A percentile compares a stretch with the other conserved stretches of the same genome.
phyloP scores from a whole-genome alignment of 2,888 invertebrate genomes.

The Dryococelus australis region DNA sequence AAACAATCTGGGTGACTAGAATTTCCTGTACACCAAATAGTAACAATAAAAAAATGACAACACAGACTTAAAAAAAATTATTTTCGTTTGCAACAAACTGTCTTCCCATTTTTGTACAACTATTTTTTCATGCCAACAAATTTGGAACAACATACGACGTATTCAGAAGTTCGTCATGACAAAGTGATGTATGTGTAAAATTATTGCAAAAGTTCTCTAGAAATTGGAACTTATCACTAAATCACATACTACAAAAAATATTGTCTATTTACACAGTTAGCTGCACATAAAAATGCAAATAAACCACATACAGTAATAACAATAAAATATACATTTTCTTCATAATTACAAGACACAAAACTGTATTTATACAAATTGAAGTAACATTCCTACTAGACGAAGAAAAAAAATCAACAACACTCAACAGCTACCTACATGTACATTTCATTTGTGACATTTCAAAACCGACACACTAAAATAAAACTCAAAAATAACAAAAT shows the following conservation, averaged over 20 bases:
- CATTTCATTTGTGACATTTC: not conserved
- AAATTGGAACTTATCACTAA: not conserved
- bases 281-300: not conserved
- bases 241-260: not conserved
- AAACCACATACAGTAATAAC: not conserved
- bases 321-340: not conserved
- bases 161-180: not conserved
- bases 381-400: not conserved
- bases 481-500: slow-evolving; percentile 24
- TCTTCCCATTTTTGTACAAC: not conserved
- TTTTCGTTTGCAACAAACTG: not conserved
- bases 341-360: not conserved
- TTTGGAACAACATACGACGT: not conserved
- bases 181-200: not conserved
- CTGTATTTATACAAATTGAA: not conserved
- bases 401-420: not conserved
- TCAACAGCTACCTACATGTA: not conserved
- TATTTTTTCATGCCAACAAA: too few species aligned
- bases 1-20: too few species aligned
- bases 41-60: too few species aligned
- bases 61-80: too few species aligned
- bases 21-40: too few species aligned
- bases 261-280: not conserved
- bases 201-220: not conserved
- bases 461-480: not conserved